Base-by-base conservation (phyloP, 2,113 vertebrate species). In the Tupaia tana region DNA sequence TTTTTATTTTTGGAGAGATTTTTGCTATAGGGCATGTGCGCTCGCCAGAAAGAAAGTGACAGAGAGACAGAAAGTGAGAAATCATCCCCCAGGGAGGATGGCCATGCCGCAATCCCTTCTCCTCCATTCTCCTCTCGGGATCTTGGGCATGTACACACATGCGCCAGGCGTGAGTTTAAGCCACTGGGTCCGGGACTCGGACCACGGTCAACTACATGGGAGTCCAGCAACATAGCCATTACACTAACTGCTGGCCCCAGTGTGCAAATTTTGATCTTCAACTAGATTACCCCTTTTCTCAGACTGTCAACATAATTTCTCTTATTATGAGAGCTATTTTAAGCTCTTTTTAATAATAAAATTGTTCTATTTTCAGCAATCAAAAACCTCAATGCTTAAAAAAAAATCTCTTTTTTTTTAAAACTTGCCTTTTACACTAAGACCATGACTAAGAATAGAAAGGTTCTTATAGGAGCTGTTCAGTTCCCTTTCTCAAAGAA, bases 401-500 rank as follows among this genome's bases (percentile, higher is more conserved):
- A 43, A 43, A 43, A 43, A 43, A 43, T 93, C 87, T 93, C n/a
- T 70, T 90, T 74, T 73, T 89, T 96, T 95, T 92, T 82, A 70
- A 95, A 94, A 85, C 29, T 94, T 24, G 11, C 14, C 58, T 93
- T 95, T 92, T 89, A 56, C 9, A 63, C 14, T 66, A 77, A 95
- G 56, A 69, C 11, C 22, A 70, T 61, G 79, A 69, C 88, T 94
- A 85, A 93, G 66, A 92, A 94, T 91, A 94, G 69, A 92, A 95
- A 43, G 43, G 54, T 70, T 83, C 15, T 69, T 74, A 79, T 0
- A 79, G 56, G 83, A 93, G 43, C 54, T 84, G 6, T 91, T 95
- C 52, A 88, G 13, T 92, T 88, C 12, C 19, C 56, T 69, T 15
- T 90, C 67, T 81, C 20, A 10, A 73, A 66, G 63, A 91, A 96